A percentile compares a stretch with the other conserved stretches of the same genome.
Conservation (phyloP, 2,797 vertebrate genomes). For the Pseudocheirus occidentalis region DNA sequence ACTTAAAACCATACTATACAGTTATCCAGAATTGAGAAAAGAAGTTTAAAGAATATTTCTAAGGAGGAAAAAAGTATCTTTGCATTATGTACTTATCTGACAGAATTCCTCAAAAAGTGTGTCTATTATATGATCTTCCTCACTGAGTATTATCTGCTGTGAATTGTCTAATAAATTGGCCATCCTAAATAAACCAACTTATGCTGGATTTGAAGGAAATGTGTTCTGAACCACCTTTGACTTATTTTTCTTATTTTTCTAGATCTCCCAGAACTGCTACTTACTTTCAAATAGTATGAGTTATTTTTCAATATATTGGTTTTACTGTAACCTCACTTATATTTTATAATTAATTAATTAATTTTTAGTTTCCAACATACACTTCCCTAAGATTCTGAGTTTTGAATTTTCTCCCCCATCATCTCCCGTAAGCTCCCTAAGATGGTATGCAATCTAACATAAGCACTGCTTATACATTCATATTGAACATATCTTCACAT, state of each 20-base stretch:
- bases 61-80: slow-evolving; percentile 89
- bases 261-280: slow-evolving; percentile 91
- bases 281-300: slow-evolving; percentile 96
- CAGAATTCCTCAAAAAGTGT: slow-evolving; percentile 85
- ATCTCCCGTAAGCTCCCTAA: no score
- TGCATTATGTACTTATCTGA: slow-evolving; percentile 84
- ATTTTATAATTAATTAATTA: no score
- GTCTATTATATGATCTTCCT: slow-evolving; percentile 74
- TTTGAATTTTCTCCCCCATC: no score
- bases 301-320: slow-evolving; percentile 97
- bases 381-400: no score
- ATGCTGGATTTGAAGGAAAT: slow-evolving; percentile 95
- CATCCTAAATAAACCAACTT: slow-evolving; percentile 89
- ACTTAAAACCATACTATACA: slow-evolving; percentile 90
- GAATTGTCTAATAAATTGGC: no score
- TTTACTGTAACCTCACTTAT: slow-evolving; percentile 84
- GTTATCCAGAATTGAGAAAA: slow-evolving; percentile 81
- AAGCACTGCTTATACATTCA: no score
- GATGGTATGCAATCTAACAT: no score
- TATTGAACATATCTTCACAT: no score
- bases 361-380: no score
- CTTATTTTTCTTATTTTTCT: slow-evolving; percentile 88
- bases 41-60: slow-evolving; percentile 82
- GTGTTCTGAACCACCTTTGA: slow-evolving; percentile 98
- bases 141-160: no score